Evolutionary conservation across 2,113 vertebrate genomes (phyloP), one percentile per base, ranked within the genome.

Genomic region (Pseudois nayaur): DNA sequence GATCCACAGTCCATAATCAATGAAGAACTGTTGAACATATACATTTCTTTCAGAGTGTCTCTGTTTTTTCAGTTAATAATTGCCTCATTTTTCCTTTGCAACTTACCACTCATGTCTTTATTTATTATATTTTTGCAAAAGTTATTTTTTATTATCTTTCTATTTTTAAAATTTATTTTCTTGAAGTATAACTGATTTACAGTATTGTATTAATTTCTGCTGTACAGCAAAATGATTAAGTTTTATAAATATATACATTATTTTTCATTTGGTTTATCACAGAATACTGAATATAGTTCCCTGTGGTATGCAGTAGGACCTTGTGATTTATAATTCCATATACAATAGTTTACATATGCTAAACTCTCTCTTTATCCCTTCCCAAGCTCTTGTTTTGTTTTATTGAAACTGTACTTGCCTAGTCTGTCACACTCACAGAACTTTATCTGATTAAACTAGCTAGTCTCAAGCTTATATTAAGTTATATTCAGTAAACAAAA

Each of bases 1-100:
- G 14, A 5, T 31, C 45, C 16, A 14, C 1, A 43, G n/a, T 29
- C 8, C 5, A 10, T 13, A 2, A 25, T 60, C 33, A 86, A 0
- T 55, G 79, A 67, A 52, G 17, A 79, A 90, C 6, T 84, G 3
- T 13, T 71, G 19, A 60, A 88, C 43, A 78, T 3, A 45, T 5
- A 45, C 71, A 11, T 12, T 50, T 29, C 36, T 78, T 50, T 43
- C 14, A 71, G 12, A 87, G 0, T 3, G 27, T 36, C 36, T 95
- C 12, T 48, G 17, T n/a, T 89, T 78, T 54, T 55, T 52, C 33
- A 54, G 33, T 52, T 40, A n/a, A 57, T 23, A 79, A 50, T 10
- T 25, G 0, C 36, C 8, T 45, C 15, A 19, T 92, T 78, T 83
- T 78, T 87, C 3, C 50, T 94, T 17, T 50, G 3, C 5, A 54